phyloP scores from a whole-genome alignment of 2,797 vertebrate species.

The Rallus crepitans region DNA sequence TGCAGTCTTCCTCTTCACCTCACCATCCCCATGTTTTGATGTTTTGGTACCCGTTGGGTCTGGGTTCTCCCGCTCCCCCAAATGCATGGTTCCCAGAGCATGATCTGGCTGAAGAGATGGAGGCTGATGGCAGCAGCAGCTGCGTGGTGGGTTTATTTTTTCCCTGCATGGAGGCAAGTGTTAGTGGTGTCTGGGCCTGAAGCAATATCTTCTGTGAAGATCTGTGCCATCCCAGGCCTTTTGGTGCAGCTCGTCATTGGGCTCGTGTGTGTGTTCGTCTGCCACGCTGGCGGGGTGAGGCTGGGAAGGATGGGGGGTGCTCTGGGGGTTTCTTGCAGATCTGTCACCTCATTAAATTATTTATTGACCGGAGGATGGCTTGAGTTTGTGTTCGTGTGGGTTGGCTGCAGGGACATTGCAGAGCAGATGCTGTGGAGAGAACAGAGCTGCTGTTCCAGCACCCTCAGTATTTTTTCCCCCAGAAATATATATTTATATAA shows the following conservation, averaged over 20 bases:
- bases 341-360: constrained; percentile 81
- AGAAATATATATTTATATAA: neutral
- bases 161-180: neutral
- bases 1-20: constrained; percentile 2
- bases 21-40: constrained; percentile 7
- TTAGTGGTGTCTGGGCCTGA: neutral
- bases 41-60: constrained; percentile 40
- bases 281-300: constrained; percentile 18
- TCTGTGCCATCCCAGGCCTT: constrained; percentile 58
- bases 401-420: neutral
- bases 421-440: neutral
- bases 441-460: neutral
- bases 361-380: constrained; percentile 70
- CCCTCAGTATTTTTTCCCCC: neutral
- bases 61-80: constrained; percentile 22
- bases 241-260: constrained; percentile 14
- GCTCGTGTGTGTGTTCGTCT: neutral
- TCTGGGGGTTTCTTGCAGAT: constrained; percentile 52
- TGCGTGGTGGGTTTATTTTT: neutral
- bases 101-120: neutral
- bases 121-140: neutral
- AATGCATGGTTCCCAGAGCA: constrained; percentile 21
- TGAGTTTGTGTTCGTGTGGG: constrained; percentile 22
- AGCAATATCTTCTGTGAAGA: constrained; percentile 83
- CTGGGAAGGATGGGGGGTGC: neutral